Evolutionary conservation across 2,113 vertebrate species (phyloP).

Genomic region (Prionailurus bengalensis): DNA sequence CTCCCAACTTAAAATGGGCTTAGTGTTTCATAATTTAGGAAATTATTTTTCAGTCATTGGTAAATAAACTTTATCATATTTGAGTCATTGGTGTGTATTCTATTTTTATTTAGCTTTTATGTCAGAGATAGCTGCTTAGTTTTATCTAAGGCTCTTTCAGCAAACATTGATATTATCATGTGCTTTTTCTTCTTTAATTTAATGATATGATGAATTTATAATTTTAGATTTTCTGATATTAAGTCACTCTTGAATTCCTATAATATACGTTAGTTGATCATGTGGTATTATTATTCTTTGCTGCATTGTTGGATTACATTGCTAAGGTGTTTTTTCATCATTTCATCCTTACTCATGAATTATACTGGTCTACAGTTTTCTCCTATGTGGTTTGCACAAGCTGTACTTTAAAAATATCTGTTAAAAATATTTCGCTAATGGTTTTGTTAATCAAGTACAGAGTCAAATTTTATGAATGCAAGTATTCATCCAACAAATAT

Average conservation of each 20-base stretch:
- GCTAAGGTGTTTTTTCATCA: neutral
- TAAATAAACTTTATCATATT: neutral
- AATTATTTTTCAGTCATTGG: neutral
- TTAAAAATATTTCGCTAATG: neutral
- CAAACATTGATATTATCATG: neutral
- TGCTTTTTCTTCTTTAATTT: neutral
- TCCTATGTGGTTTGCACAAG: neutral
- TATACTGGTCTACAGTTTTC: neutral
- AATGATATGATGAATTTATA: neutral
- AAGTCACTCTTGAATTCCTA: neutral
- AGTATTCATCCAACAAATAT: neutral
- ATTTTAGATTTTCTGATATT: neutral
- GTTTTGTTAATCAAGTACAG: neutral
- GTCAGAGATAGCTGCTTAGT: neutral
- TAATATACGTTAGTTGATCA: neutral
- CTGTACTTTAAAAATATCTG: neutral
- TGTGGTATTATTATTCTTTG: neutral
- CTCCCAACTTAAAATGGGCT: neutral
- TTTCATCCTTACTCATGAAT: neutral
- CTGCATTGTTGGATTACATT: neutral
- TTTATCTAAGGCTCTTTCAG: neutral
- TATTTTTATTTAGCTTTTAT: neutral
- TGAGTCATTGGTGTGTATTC: neutral
- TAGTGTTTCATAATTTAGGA: constrained; percentile 17
- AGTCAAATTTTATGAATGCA: constrained; percentile 15